Evolutionary conservation across 2,797 vertebrate genomes (phyloP), one percentile per base, ranked within the genome.

Genomic region (Limosa lapponica): DNA sequence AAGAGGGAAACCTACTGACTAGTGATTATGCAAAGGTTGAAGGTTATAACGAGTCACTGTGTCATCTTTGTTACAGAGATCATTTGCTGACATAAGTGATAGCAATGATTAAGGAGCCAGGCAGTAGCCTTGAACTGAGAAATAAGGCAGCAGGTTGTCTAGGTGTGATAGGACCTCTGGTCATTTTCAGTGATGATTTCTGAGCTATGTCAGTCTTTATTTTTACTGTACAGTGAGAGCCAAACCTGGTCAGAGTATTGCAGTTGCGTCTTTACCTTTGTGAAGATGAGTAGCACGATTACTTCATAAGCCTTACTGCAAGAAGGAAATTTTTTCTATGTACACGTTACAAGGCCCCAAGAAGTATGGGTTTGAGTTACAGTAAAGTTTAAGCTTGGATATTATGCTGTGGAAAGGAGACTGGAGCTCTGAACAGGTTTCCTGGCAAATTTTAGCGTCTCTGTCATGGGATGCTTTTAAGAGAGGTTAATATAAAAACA

Each of bases 291-390:
- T 5, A 64, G 4, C 15, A 52, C 55, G 36, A 22, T 61, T 61
- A 27, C 12, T 81, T 92, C 6, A 1, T 39, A 55, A 59, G 7
- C 34, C 27, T 59, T 80, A 3, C 10, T 71, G 19, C 10, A 43
- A 51, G 32, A 46, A 77, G 1, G 3, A 32, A 1, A 1, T 19
- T 34, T 28, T 72, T 32, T 32, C 16, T 18, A 1, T 11, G 14
- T n/a, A 25, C 0, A 2, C 5, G 1, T 55, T 64, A 51, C 4
- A 3, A 18, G 1, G 1, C 3, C 16, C 16, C 14, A 49, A 19
- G 25, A 88, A 71, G 4, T 27, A 30, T 8, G 3, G 3, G 4
- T 84, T 82, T 75, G 52, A 74, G 14, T 52, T 83, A 5, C 1
- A 23, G 3, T 37, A 28, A 67, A 71, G 13, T 11, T 9, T 67